Percentiles rank a stretch among this genome's conserved stretches.
Evolutionary conservation across 2,797 vertebrate species (phyloP).

Genomic region (Phalloptychus januarius): DNA sequence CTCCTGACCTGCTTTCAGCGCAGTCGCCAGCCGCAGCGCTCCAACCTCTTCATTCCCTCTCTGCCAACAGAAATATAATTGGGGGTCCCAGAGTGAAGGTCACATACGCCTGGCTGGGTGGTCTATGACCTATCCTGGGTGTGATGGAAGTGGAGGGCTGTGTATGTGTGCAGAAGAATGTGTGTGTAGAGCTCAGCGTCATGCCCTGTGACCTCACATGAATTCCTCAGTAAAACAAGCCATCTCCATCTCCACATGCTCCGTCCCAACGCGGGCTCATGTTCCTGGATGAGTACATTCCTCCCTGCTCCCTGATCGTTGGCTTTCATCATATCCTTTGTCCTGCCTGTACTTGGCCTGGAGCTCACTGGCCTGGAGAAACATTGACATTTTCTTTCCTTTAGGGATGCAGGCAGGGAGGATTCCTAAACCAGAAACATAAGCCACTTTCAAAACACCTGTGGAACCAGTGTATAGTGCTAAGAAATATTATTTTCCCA

Average conservation of each 20-base stretch:
- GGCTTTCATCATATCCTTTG: slow-evolving; percentile 16
- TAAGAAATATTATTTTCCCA: not conserved
- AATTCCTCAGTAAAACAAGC: slow-evolving; percentile 19
- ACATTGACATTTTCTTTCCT: slow-evolving; percentile 7
- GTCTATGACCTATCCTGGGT: slow-evolving; percentile 37
- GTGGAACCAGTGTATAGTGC: not conserved
- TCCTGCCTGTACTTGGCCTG: not conserved
- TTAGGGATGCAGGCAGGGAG: not conserved
- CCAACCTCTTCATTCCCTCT: slow-evolving; percentile 17
- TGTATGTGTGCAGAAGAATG: slow-evolving; percentile 26
- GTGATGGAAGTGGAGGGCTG: not conserved
- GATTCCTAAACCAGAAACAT: not conserved
- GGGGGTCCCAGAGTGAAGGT: slow-evolving; percentile 12
- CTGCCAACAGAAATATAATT: slow-evolving; percentile 13
- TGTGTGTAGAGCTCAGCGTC: slow-evolving; percentile 18
- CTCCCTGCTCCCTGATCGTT: slow-evolving; percentile 11
- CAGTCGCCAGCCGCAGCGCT: not conserved
- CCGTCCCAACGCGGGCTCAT: not conserved
- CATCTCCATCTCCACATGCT: not conserved
- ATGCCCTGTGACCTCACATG: slow-evolving; percentile 43
- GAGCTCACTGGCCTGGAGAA: slow-evolving; percentile 9
- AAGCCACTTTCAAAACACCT: not conserved
- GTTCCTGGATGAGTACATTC: slow-evolving; percentile 1
- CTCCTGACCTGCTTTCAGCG: not conserved
- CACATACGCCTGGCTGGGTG: slow-evolving; percentile 39